Evolutionary conservation across 2,888 invertebrate genomes (phyloP), one percentile per base, ranked within the genome.

Genomic region (Scaptomyza reducta): DNA sequence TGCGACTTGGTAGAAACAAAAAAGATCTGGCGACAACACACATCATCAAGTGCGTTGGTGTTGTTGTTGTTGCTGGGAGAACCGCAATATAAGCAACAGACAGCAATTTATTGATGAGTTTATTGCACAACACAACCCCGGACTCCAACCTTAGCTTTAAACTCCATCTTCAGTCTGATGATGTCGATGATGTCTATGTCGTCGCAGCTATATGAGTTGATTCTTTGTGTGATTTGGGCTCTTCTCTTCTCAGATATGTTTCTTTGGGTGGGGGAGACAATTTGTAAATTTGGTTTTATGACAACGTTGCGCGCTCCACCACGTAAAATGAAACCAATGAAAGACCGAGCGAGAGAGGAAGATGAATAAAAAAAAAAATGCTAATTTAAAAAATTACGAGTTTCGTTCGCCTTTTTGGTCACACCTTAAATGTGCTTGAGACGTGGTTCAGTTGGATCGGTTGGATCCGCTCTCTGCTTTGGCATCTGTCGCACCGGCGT

Each of bases 41-140:
- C 49, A 64, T 58, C 60, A 74, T 73, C 79, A 76, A 74, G 74
- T 79, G 79, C 79, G 75, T 76, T 79, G 76, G 66, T 76, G 62
- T 55, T 66, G 69, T 51, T 54, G 10, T 35, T 49, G 27, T 14
- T 45, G 18, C 11, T 58, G 65, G 71, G 68, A 80, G 69, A 71
- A 77, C 67, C 75, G 54, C 70, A 74, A 74, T 50, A 74, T 74
- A 70, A 51, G 51, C 65, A 59, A 73, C 41, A 60, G 78, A 80
- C 67, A 77, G 90, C 90, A 90, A 90, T 90, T 90, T 90, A 90
- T 90, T 90, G 90, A 90, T 89, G 90, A 90, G 90, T 90, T 90
- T 90, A 90, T 90, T 90, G 90, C 89, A 85, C 79, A 73, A 83
- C 76, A 77, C 73, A 62, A 38, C 54, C 45, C 59, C 22, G 27